These are phyloP conservation scores for Muricea muricata DNA, from an alignment of 92 coral and sea anemone species.

Conservation along the genomic window DNA sequence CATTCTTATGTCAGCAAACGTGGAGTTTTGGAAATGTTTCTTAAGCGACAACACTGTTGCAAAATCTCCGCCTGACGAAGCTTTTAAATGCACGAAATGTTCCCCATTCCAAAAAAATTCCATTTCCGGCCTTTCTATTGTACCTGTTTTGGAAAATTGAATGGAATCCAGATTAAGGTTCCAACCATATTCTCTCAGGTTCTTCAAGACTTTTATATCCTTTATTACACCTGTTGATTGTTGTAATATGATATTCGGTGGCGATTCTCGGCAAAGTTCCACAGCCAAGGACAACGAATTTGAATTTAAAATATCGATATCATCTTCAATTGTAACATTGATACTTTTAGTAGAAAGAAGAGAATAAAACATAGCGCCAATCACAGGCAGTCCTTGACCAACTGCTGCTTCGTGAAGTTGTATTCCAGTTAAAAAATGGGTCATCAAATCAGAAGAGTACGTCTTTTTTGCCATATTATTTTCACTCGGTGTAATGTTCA, in stretches of 20 bases:
- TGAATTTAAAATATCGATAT: conserved; percentile 36
- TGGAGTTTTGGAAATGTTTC: not conserved
- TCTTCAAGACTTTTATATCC: not conserved
- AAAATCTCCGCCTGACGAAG: not conserved
- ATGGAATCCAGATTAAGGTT: not conserved
- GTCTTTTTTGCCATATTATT: not conserved
- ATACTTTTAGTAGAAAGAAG: conserved; percentile 57
- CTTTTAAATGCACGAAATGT: not conserved
- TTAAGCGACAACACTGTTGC: not conserved
- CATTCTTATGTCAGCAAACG: not conserved
- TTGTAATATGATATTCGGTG: conserved; percentile 19
- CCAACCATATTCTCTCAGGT: not conserved
- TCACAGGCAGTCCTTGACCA: conserved; percentile 52
- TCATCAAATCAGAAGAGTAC: conserved; percentile 48
- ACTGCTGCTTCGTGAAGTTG: conserved; percentile 43
- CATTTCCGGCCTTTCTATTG: not conserved
- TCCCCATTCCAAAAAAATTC: not conserved
- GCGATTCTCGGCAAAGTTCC: conserved; percentile 54
- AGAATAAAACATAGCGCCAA: conserved; percentile 55
- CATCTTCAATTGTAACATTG: conserved; percentile 48
- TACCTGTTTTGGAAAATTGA: not conserved
- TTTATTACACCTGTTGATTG: not conserved
- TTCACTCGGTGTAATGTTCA: conserved; percentile 42
- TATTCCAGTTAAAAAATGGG: conserved; percentile 66
- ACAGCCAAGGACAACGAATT: conserved; percentile 52